Evolutionary conservation across 1,140 invertebrate genomes (phyloP).

Genomic region (Drosophila hydei): DNA sequence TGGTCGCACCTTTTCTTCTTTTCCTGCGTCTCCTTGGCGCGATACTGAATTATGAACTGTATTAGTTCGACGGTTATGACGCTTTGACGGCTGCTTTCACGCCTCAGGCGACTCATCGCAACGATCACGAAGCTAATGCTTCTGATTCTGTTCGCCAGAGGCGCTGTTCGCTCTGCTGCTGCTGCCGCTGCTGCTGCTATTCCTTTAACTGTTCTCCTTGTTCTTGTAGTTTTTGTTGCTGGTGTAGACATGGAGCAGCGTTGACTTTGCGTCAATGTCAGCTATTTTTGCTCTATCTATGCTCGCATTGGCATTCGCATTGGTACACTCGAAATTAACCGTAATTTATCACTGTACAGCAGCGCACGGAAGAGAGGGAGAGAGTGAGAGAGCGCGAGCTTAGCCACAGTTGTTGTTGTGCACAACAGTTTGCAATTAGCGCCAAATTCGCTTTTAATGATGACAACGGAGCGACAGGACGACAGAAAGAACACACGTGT

Average conservation of each 20-base stretch:
- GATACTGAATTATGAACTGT: slow-evolving; percentile 84
- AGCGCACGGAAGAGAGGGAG: slow-evolving; percentile 1
- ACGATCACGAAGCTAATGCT: slow-evolving; percentile 69
- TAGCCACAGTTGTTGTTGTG: background rate
- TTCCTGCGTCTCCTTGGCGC: slow-evolving; percentile 80
- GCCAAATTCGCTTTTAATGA: slow-evolving; percentile 78
- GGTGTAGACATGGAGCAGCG: slow-evolving; percentile 55
- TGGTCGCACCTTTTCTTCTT: slow-evolving; percentile 82
- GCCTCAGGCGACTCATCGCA: slow-evolving; percentile 80
- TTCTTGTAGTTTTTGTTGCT: slow-evolving; percentile 34
- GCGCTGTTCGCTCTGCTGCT: slow-evolving; percentile 21
- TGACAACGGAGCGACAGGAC: slow-evolving; percentile 30
- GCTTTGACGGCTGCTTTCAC: slow-evolving; percentile 81
- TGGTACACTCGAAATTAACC: slow-evolving; percentile 61
- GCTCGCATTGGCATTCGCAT: slow-evolving; percentile 26
- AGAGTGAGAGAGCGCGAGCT: background rate
- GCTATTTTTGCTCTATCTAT: slow-evolving; percentile 23
- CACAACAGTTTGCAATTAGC: slow-evolving; percentile 38
- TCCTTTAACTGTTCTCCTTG: slow-evolving; percentile 15
- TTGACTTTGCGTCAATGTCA: slow-evolving; percentile 77
- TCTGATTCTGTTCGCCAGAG: slow-evolving; percentile 46
- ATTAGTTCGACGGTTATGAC: slow-evolving; percentile 82
- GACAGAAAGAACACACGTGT: slow-evolving; percentile 31
- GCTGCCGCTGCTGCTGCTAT: slow-evolving; percentile 26
- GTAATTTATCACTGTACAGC: slow-evolving; percentile 40